Evolutionary conservation across 2,797 vertebrate species (phyloP), one percentile per base, ranked within the genome.

Genomic region (Oryzias sinensis): DNA sequence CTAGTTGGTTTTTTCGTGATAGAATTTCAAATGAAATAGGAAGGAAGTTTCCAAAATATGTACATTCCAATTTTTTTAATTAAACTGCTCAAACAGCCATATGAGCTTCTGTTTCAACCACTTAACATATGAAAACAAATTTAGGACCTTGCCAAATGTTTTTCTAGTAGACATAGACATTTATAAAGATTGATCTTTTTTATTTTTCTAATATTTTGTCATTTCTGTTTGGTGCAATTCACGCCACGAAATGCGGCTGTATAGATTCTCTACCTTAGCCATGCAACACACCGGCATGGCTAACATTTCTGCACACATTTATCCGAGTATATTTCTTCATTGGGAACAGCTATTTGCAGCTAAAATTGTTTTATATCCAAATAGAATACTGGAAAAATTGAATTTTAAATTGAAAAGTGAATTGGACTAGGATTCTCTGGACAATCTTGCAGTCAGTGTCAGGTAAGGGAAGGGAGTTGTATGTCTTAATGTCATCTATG

Each of bases 301-400:
- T 48, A 44, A 43, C 13, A 52, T 76, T 66, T 51, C 2, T 18
- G 60, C 13, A 49, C 44, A 43, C 6, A 40, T 56, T 56, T 56
- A 48, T 59, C 22, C 3, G 49, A 54, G 74, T 49, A 65, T 81
- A 33, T 14, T 77, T 81, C 68, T 77, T 73, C 49, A 72, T 79
- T 80, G 65, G 20, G 24, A 61, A 62, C 58, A 9, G 44, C 51
- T 55, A 44, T 68, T 71, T 53, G 53, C 41, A 41, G 40, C 48
- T 17, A 56, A 33, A 56, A 4, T 49, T 47, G n/a, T 54, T 29
- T 47, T 13, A 55, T 61, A 60, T 62, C 46, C 29, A 66, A 54
- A 62, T 51, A 68, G 67, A 73, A 68, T 49, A 37, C 73, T 66
- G 47, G 52, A 56, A 68, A 77, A 78, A 69, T 43, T 46, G 41